phyloP scores from a whole-genome alignment of 2,113 vertebrate species.

The Heliornis fulica region DNA sequence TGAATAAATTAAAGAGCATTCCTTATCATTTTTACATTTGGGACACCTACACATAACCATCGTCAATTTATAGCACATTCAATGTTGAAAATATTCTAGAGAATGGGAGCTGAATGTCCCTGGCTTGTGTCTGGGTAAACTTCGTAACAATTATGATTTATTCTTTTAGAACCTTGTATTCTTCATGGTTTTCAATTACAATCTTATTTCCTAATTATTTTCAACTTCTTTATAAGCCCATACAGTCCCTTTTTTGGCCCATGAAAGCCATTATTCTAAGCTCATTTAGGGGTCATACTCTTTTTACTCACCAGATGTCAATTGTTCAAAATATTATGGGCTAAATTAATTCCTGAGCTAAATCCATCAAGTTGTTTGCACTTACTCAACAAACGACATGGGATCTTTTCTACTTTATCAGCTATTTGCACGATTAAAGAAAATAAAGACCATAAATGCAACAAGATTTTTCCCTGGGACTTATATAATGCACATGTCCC shows the following conservation, averaged over 20 bases:
- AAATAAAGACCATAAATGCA: not conserved
- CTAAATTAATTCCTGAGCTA: not conserved
- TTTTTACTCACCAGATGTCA: not conserved
- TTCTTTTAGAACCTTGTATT: not conserved
- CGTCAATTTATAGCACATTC: not conserved
- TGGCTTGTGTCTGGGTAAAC: not conserved
- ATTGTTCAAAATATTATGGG: not conserved
- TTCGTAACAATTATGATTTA: not conserved
- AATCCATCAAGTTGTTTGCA: not conserved
- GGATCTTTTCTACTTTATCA: not conserved
- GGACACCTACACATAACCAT: not conserved
- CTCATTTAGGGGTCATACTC: not conserved
- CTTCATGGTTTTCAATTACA: not conserved
- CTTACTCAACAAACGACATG: rapidly evolving
- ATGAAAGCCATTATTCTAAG: not conserved
- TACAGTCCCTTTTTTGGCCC: not conserved
- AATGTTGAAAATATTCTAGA: not conserved
- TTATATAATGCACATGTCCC: not conserved
- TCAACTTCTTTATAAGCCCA: not conserved
- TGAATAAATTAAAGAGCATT: not conserved
- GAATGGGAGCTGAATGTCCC: not conserved
- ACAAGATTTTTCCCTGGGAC: not conserved
- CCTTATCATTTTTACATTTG: not conserved
- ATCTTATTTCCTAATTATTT: not conserved
- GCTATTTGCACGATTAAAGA: not conserved